These are phyloP conservation scores for Odobenus rosmarus DNA, from an alignment of 2,113 vertebrate genomes.

Conservation along the genomic window DNA sequence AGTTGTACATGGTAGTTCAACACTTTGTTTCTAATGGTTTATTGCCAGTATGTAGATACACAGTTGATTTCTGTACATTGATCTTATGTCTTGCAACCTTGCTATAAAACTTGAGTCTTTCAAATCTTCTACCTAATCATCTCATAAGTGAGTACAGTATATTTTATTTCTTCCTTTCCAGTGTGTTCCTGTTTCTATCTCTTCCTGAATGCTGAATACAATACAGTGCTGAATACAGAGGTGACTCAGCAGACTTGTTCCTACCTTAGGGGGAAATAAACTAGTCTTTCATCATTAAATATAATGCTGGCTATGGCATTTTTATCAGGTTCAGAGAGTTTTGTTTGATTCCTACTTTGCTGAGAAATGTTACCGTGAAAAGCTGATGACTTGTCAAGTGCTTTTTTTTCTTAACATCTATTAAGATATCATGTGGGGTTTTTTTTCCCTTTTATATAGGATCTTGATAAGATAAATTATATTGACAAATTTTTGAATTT, in stretches of 20 bases:
- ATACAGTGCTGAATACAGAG: neutral
- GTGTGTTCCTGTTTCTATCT: neutral
- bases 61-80: neutral
- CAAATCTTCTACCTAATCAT: neutral
- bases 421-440: neutral
- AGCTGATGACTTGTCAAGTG: neutral
- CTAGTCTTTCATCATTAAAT: neutral
- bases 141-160: neutral
- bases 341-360: neutral
- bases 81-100: neutral
- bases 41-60: neutral
- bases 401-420: neutral
- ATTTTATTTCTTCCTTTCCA: neutral
- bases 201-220: neutral
- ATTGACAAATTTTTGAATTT: neutral
- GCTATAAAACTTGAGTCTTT: neutral
- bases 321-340: neutral
- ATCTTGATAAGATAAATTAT: neutral
- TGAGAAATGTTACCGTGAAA: conserved; percentile 11
- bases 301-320: neutral
- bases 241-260: neutral
- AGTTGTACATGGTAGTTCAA: neutral
- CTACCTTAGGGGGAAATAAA: neutral
- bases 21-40: neutral
- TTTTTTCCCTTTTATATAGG: neutral